These are phyloP conservation scores for Oplegnathus fasciatus DNA, from an alignment of 2,113 vertebrate species.

Conservation along the genomic window DNA sequence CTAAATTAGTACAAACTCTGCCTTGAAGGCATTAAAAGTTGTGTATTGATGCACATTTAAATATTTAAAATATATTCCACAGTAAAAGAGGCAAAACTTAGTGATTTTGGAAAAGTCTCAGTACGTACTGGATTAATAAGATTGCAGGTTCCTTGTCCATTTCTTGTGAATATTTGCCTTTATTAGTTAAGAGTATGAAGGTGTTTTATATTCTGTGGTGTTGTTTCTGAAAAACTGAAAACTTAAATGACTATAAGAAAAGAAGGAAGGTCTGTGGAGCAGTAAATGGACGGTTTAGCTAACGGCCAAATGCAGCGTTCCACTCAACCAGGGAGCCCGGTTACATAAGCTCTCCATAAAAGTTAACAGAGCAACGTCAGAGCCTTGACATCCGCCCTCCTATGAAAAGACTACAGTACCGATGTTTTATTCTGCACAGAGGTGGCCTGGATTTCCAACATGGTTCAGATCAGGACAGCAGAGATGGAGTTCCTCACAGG, in stretches of 20 bases:
- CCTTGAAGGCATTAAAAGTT: not conserved
- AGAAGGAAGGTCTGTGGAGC: slow-evolving; percentile 6
- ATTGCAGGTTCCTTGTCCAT: not conserved
- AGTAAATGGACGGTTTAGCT: slow-evolving; percentile 35
- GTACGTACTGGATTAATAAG: not conserved
- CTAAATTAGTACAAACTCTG: not conserved
- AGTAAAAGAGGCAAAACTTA: not conserved
- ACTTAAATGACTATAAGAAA: not conserved
- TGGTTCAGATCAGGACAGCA: slow-evolving; percentile 32
- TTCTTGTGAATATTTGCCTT: not conserved
- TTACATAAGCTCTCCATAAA: slow-evolving; percentile 32
- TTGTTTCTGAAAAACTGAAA: not conserved
- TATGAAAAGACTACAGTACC: slow-evolving; percentile 1
- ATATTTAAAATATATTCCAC: not conserved
- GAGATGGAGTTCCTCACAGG: not conserved
- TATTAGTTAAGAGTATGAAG: too few relatives aligned
- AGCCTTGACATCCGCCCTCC: not conserved
- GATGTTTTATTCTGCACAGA: slow-evolving; percentile 15
- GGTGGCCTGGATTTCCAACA: not conserved
- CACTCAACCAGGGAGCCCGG: slow-evolving; percentile 5
- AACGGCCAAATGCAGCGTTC: slow-evolving; percentile 6
- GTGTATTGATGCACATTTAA: not conserved
- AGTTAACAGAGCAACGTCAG: slow-evolving; percentile 11
- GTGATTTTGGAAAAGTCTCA: not conserved
- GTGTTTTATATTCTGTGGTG: not conserved